Base-by-base conservation (phyloP, 2,888 invertebrate species). In the Eristalis arbustorum region DNA sequence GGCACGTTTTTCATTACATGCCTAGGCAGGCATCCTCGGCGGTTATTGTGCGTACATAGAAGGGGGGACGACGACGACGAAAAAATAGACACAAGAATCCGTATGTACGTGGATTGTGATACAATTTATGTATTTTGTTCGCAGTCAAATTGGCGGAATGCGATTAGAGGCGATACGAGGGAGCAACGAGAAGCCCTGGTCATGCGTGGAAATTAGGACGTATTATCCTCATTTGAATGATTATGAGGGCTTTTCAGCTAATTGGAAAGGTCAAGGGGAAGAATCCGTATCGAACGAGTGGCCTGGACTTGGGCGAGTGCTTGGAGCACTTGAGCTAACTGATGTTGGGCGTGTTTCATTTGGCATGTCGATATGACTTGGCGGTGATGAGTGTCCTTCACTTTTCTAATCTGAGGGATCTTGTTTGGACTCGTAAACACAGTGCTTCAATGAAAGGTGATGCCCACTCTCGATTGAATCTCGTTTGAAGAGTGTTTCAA, bases 1-100 rank as follows among this genome's bases (percentile, higher is more conserved):
- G 62, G 62, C 62, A 62, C 62, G 62, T 62, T 62, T 62, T 31
- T 62, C 28, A 62, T 62, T 62, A 62, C 62, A 62, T 10, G 62
- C 28, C 28, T 62, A 49, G 18, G 18, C 18, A n/a, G 49, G 31
- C 1, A 31, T 8, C 31, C 31, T 31, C 31, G 31, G 10, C n/a
- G n/a, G n/a, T n/a, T n/a, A n/a, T n/a, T n/a, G 31, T 10, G 1
- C 6, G 10, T 31, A 31, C 31, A 8, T 18, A 8, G 18, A 18
- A 18, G 18, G 5, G 8, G n/a, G n/a, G 5, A 8, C 8, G 1
- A 1, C 5, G n/a, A n/a, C 5, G n/a, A 18, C n/a, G 42, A 18
- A 8, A 18, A 6, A 18, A 49, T 49, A 49, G 49, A 49, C 18
- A 18, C 18, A 18, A 49, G 49, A 18, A 49, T 18, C 18, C 8